Base-by-base conservation (phyloP, 2,888 invertebrate genomes). In the Scaptomyza tumidula region DNA sequence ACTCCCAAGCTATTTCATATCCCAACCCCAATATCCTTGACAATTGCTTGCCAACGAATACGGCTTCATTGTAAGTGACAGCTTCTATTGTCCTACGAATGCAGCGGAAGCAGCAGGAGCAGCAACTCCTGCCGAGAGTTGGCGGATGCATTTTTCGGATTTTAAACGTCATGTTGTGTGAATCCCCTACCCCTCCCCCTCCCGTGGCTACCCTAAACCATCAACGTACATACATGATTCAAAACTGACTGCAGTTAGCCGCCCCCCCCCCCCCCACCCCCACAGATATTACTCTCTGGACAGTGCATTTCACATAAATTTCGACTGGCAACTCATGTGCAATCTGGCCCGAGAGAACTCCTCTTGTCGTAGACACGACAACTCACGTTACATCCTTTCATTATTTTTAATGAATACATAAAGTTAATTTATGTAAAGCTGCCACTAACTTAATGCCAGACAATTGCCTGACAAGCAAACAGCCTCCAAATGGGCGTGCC, bases 61-160 rank as follows among this genome's bases (percentile, higher is more conserved):
- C 44, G 46, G 76, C 87, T 84, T 78, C 78, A 81, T 83, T 84
- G 84, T 78, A 62, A 70, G 60, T 83, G 83, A 86, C 86, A 86
- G 85, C 74, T 63, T 63, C 81, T 56, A 83, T 83, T 83, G 86
- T 83, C 70, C 86, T 86, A 58, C 31, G 46, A 48, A 33, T 61
- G 37, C 50, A 35, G n/a, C 50, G 14, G 24, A 10, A 14, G 35
- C 62, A 33, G 14, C 52, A 24, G 16, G 24, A 14, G 55, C 59
- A 55, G 52, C 59, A 55, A 60, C 77, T 76, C 61, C 76, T 65
- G 74, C 75, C 69, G 64, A 68, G 60, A 57, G 62, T 56, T 60
- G 58, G 49, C 75, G 69, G 61, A 55, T 79, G 70, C 79, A 73
- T 78, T 79, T 80, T 80, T 78, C 57, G 67, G 37, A 27, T 39